Base-by-base conservation (phyloP, 2,113 vertebrate genomes). In the Alectura lathami region DNA sequence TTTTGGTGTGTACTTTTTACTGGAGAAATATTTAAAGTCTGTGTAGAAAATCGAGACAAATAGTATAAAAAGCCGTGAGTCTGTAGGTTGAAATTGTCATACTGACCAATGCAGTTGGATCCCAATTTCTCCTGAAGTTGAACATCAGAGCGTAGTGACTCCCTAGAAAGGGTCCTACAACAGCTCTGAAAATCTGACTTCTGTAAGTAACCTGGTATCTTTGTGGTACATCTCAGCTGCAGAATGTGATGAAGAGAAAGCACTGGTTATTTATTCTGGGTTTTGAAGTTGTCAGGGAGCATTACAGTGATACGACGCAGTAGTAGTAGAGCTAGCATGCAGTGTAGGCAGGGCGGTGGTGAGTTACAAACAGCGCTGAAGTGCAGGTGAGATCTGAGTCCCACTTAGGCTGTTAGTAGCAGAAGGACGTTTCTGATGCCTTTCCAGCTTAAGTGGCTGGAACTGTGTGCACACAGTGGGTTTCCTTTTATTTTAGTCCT, bases 271-370 rank as follows among this genome's bases (percentile, higher is more conserved):
- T 88, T 88, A 79, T 88, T 85, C 83, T 11, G 66, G 32, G 43
- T 40, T 91, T 86, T 83, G 79, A 74, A 78, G 56, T 11, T 91
- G 91, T 91, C 79, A 88, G 47, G 76, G 53, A 86, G 47, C 24
- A 66, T 89, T 96, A 89, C 20, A 1, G 2, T 88, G 87, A 60
- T 64, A 30, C 53, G 77, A 27, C 7, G 38, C 53, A 88, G 85
- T 5, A 66, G 59, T 36, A 67, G 54, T 11, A 53, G 40, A 50
- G 34, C 48, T 51, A 20, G 51, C 8, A 36, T 77, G 63, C 68
- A 79, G 29, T 53, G 57, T 6, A 78, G 80, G 20, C 60, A 30
- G 6, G 42, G 27, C 63, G 23, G n/a, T 34, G 62, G 50, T 34
- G 77, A 72, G 83, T 38, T 54, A 45, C 45, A 83, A 47, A 56